Base-by-base conservation (phyloP, 37 sponge, comb jelly and placozoan species). In the Halisarca cf. caerulea region DNA sequence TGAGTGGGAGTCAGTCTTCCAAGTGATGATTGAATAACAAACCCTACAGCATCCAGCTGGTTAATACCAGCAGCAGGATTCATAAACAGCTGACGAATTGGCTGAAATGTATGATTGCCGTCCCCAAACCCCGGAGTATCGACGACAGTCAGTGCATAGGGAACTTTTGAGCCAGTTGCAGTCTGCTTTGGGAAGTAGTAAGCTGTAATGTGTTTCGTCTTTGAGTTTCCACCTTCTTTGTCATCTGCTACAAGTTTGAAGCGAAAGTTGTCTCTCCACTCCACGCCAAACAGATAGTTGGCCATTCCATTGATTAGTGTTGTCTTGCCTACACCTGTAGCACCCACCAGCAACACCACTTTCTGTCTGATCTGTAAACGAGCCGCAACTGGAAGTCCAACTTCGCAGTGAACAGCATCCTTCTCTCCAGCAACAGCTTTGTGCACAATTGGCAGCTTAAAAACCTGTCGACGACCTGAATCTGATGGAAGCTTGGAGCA, bases 1-100 rank as follows among this genome's bases (percentile, higher is more conserved):
- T 93, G 90, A 11, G 82, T 73, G 0, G 68, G 74, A n/a, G 90
- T 90, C 40, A 93, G 82, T 59, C 90, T 61, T 66, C 88, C 83
- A 1, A 82, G 70, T 18, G 90, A 72, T 33, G 94, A 81, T 44
- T 87, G 88, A n/a, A 85, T 77, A 0, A 90, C 94, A 69, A 93
- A 90, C 0, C 81, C 85, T 51, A 93, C 61, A 0, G 41, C 90
- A 85, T 89, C 41, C 17, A 93, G 21, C 5, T 89, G 85, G 28
- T 89, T 90, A 33, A 93, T 80, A 74, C 60, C 58, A 3, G 20
- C 58, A 3, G 20, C 45, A 2, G 21, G 27, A 83, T 86, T 38
- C 51, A 47, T 47, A 58, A 93, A 93, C 30, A 93, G 84, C 11
- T 79, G 82, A 34, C 75, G 44, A 24, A 93, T 89, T 15, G 86